Evolutionary conservation across 2,797 vertebrate genomes (phyloP).

Genomic region (Micrastur ruficollis): DNA sequence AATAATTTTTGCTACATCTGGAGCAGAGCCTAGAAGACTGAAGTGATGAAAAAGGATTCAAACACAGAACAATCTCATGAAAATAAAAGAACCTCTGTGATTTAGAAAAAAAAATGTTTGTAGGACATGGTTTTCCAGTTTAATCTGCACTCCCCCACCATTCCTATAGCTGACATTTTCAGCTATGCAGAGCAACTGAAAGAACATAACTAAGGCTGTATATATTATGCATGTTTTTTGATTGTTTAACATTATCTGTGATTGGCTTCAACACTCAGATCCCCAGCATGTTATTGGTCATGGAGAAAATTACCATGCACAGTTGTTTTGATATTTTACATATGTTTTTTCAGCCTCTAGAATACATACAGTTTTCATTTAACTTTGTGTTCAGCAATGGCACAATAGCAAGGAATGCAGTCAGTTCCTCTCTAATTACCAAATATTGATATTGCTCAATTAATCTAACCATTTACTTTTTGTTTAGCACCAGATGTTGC

Average conservation of each 20-base stretch:
- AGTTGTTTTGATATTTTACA: background rate
- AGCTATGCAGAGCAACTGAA: background rate
- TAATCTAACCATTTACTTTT: background rate
- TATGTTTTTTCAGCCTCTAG: background rate
- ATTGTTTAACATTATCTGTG: background rate
- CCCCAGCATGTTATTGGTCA: background rate
- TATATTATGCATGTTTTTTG: background rate
- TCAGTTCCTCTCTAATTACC: background rate
- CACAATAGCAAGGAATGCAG: background rate
- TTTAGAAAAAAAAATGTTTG: background rate
- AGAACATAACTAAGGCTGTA: background rate
- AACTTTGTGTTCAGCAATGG: background rate
- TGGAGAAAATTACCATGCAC: background rate
- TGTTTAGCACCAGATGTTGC: constrained; percentile 34
- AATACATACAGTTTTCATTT: background rate
- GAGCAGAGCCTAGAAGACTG: background rate
- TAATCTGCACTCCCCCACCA: background rate
- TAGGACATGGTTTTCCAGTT: background rate
- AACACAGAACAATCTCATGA: background rate
- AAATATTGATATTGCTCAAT: background rate
- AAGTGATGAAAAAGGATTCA: background rate
- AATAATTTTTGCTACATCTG: background rate
- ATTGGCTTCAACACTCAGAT: background rate
- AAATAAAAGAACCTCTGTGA: background rate
- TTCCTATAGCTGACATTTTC: background rate